Conservation (phyloP, 2,113 vertebrate species). For the Stigmatopora nigra region DNA sequence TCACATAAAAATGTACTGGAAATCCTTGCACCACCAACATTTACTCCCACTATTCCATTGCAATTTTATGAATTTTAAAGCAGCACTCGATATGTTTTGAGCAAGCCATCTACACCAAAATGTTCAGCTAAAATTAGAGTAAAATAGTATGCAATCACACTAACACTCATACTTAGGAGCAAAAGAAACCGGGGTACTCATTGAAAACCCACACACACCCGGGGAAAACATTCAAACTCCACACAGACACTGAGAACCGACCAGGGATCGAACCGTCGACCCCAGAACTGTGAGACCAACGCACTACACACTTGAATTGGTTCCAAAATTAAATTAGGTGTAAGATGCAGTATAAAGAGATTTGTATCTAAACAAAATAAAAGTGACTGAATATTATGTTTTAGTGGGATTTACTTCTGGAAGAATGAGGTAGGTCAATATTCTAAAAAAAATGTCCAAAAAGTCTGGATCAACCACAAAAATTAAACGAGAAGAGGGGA, state of each 20-base stretch:
- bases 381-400: neutral
- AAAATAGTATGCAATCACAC: neutral
- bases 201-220: too few species aligned
- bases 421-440: neutral
- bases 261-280: too few species aligned
- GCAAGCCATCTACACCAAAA: neutral
- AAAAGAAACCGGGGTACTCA: too few species aligned
- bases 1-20: neutral
- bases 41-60: too few species aligned
- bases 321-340: neutral
- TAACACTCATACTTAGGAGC: neutral
- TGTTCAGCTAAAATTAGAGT: neutral
- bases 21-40: neutral
- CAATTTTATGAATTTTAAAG: neutral
- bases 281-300: too few species aligned
- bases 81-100: neutral
- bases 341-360: neutral
- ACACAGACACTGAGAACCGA: too few species aligned
- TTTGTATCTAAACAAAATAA: neutral
- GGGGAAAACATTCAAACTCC: too few species aligned
- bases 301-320: too few species aligned
- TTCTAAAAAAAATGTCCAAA: neutral
- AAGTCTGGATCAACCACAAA: conserved; percentile 1
- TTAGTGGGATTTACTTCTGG: neutral
- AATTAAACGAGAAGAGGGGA: conserved; percentile 16